Percentiles rank a stretch among this genome's conserved stretches.
Evolutionary conservation across 2,888 invertebrate species (phyloP).

Genomic region (Rhabditophanes sp.): DNA sequence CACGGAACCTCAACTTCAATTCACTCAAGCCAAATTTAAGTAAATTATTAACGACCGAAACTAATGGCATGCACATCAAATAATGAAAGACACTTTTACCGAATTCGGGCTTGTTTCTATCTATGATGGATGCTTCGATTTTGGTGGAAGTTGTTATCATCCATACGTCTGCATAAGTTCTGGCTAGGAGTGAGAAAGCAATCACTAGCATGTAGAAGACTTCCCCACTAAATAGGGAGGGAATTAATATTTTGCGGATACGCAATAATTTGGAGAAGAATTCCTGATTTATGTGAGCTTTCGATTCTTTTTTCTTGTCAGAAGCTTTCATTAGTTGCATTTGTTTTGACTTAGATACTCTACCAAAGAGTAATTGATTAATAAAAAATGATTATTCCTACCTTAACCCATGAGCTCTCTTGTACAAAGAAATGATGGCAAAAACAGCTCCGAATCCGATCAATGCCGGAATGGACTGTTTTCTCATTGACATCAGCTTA

Average conservation of each 20-base stretch:
- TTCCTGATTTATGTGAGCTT: constrained; percentile 45
- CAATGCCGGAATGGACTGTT: constrained; percentile 14
- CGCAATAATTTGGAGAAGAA: constrained; percentile 29
- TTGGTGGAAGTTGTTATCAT: constrained; percentile 83
- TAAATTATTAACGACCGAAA: constrained; percentile 79
- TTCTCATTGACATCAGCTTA: background rate
- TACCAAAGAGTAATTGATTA: constrained; percentile 7
- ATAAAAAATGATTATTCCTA: constrained; percentile 5
- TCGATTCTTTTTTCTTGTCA: constrained; percentile 11
- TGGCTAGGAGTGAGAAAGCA: constrained; percentile 64
- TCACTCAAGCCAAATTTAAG: constrained; percentile 83
- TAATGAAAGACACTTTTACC: constrained; percentile 60
- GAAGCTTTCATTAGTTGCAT: constrained; percentile 7
- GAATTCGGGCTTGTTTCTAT: constrained; percentile 65
- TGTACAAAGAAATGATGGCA: constrained; percentile 14
- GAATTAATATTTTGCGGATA: constrained; percentile 23
- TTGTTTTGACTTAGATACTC: constrained; percentile 3
- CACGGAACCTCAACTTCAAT: constrained; percentile 71
- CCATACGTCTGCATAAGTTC: constrained; percentile 91
- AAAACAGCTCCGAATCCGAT: constrained; percentile 13
- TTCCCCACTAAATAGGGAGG: constrained; percentile 25
- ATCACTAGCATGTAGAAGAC: constrained; percentile 44
- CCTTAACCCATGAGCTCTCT: constrained; percentile 10
- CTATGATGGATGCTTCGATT: constrained; percentile 82
- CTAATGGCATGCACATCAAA: constrained; percentile 65